Conservation (phyloP, 2,888 invertebrate species). For the Eudasyphora cyanicolor region DNA sequence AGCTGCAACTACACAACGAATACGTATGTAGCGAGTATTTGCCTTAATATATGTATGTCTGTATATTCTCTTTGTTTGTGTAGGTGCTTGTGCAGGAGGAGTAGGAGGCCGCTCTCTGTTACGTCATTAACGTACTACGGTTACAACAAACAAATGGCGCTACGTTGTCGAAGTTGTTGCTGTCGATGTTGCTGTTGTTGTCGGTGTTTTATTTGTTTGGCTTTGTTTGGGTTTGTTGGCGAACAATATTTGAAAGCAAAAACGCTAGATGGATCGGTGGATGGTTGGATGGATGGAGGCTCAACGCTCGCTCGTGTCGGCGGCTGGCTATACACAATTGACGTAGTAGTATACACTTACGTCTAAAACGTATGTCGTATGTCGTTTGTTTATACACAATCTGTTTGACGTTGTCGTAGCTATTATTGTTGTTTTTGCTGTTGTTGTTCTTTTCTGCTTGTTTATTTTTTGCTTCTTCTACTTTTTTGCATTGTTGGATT, state of each 20-base stretch:
- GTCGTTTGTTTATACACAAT: background rate
- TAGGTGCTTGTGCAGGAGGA: background rate
- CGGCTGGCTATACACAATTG: constrained; percentile 1
- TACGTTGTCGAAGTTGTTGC: background rate
- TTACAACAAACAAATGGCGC: constrained; percentile 29
- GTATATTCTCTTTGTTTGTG: background rate
- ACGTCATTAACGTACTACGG: constrained; percentile 62
- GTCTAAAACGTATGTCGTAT: too few species aligned
- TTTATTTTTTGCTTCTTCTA: background rate
- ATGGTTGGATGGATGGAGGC: background rate
- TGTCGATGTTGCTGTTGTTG: background rate
- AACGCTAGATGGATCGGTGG: background rate
- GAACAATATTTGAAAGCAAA: constrained; percentile 8
- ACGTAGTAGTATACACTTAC: too few species aligned
- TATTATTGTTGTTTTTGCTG: background rate
- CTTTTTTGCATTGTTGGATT: background rate
- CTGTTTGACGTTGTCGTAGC: constrained; percentile 10
- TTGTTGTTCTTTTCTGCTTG: background rate
- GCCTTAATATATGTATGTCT: too few species aligned
- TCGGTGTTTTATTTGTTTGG: background rate
- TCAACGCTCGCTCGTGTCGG: background rate
- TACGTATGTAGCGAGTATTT: background rate
- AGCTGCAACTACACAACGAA: too few species aligned
- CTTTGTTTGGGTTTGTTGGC: background rate
- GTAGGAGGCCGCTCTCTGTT: constrained; percentile 17